Evolutionary conservation across 2,797 vertebrate genomes (phyloP), one percentile per base, ranked within the genome.

Genomic region (Helostoma temminkii): DNA sequence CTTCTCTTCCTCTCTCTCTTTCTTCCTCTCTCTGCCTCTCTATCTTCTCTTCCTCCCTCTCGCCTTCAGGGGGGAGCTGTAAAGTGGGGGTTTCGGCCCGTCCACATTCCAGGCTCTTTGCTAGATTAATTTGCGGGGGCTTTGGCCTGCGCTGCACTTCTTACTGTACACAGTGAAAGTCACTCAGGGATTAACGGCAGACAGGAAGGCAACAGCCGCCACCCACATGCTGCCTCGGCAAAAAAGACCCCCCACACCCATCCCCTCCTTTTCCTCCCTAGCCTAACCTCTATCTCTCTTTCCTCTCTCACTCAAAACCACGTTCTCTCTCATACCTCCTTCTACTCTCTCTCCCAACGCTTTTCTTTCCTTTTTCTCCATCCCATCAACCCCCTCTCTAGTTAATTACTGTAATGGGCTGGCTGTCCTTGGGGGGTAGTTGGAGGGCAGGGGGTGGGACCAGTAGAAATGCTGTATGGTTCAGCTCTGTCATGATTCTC

Each of bases 81-180:
- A 86, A 82, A 62, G 61, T 22, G 26, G 64, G 72, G 75, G 69
- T 76, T 74, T 87, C 76, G 82, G 66, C 3, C 30, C 54, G 80
- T 84, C 67, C 86, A 84, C 84, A 78, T 92, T 81, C 66, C 83
- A 75, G 81, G 89, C 90, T 93, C 83, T 93, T 93, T 91, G 91
- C 88, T 91, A 93, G 92, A 94, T 93, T 93, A 94, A 93, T 93
- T 92, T 92, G 85, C 49, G 21, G 83, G 86, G 78, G 82, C 85
- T 90, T 80, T 83, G 86, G 86, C 80, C 81, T 83, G 76, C 46
- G 48, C 79, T 48, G 77, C 79, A 72, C 82, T 83, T 75, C 88
- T 92, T 84, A 92, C 91, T 91, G 91, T 94, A 91, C 52, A 89
- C 90, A 93, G 91, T 93, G 90, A 92, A 94, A 94, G 92, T 88